These are phyloP conservation scores for Mythimna albipuncta DNA, from an alignment of 2,888 invertebrate species.

Conservation along the genomic window DNA sequence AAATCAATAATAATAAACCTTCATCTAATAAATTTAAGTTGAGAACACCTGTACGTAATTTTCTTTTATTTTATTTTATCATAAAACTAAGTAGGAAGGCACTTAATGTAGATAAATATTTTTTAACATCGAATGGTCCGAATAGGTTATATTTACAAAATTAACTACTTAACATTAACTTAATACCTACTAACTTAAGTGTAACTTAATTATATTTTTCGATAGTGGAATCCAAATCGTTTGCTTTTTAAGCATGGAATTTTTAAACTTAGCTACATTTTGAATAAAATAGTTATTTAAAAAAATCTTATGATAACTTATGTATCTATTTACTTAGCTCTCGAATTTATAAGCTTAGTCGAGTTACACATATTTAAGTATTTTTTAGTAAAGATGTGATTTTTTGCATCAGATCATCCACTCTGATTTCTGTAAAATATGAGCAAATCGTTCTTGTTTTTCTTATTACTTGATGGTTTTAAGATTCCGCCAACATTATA, in stretches of 20 bases:
- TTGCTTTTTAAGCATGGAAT: conserved; percentile 38
- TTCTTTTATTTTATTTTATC: neutral
- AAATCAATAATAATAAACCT: neutral
- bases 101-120: conserved; percentile 11
- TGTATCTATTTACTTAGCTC: neutral
- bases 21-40: neutral
- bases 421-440: too few species aligned
- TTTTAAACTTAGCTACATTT: conserved; percentile 19
- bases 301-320: neutral
- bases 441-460: too few species aligned
- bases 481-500: too few species aligned
- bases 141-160: conserved; percentile 57
- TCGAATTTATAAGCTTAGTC: neutral
- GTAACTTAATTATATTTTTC: conserved; percentile 60
- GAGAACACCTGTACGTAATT: too few species aligned
- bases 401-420: too few species aligned
- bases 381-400: too few species aligned
- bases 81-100: conserved; percentile 37
- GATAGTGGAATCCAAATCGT: conserved; percentile 76
- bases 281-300: neutral
- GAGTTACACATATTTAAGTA: too few species aligned
- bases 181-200: conserved; percentile 22
- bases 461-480: too few species aligned
- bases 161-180: conserved; percentile 53
- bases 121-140: neutral